These are phyloP conservation scores for Aphodius granarius DNA, from an alignment of 2,888 invertebrate species.

Conservation along the genomic window DNA sequence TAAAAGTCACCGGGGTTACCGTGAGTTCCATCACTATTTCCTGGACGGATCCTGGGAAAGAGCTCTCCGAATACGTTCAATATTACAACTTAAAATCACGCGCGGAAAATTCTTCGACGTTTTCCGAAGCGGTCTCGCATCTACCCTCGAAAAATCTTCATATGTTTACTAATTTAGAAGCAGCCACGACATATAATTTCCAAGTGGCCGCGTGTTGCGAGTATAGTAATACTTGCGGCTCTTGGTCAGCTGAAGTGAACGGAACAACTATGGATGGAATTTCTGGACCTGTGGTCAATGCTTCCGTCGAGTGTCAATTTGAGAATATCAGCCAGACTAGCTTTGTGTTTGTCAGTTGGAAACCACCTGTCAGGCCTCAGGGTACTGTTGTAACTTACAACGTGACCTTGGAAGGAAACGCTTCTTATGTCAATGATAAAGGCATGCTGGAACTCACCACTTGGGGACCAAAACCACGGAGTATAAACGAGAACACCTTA, in stretches of 20 bases:
- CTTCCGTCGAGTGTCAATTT: constrained; percentile 67
- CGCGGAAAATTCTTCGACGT: constrained; percentile 52
- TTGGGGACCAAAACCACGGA: constrained; percentile 63
- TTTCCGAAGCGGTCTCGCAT: constrained; percentile 65
- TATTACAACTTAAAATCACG: constrained; percentile 73
- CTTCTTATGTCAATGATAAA: constrained; percentile 58
- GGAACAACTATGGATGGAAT: constrained; percentile 84
- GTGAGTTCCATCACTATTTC: constrained; percentile 79
- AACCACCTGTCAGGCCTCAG: constrained; percentile 70
- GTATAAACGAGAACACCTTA: constrained; percentile 57
- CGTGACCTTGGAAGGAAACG: constrained; percentile 63
- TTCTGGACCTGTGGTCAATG: constrained; percentile 72
- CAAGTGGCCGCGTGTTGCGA: constrained; percentile 82
- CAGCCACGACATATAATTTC: constrained; percentile 80
- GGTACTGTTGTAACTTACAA: constrained; percentile 80
- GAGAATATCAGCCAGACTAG: constrained; percentile 63
- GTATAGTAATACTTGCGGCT: constrained; percentile 73
- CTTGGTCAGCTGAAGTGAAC: constrained; percentile 75
- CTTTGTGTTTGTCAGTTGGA: constrained; percentile 73
- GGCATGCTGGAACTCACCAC: constrained; percentile 57
- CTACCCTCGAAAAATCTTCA: constrained; percentile 70
- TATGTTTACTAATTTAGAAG: constrained; percentile 75
- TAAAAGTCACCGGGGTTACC: constrained; percentile 71
- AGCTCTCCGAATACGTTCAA: constrained; percentile 71
- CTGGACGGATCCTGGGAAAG: constrained; percentile 70